A percentile compares a stretch with the other conserved stretches of the same genome.
phyloP scores from a whole-genome alignment of 1,140 invertebrate genomes.

The Atta cephalotes region DNA sequence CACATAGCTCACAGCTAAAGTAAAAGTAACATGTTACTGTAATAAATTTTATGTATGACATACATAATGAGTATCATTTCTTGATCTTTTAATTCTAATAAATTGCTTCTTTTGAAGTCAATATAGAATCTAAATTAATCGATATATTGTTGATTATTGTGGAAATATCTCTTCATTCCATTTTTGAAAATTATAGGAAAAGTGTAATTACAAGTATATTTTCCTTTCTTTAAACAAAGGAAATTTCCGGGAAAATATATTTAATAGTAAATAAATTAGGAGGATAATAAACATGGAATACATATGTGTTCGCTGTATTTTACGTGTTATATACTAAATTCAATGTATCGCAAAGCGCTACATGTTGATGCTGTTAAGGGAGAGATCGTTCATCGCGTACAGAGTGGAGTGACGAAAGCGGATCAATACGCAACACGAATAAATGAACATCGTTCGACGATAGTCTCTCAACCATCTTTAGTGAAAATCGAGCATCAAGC shows the following conservation, averaged over 20 bases:
- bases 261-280: slow-evolving; percentile 16
- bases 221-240: not conserved
- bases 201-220: not conserved
- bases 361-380: slow-evolving; percentile 27
- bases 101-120: not conserved
- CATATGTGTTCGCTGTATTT: not conserved
- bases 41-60: no score
- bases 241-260: slow-evolving; percentile 1
- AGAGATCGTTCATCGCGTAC: slow-evolving; percentile 67
- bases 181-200: not conserved
- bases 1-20: not conserved
- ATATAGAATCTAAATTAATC: not conserved
- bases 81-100: not conserved
- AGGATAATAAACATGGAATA: slow-evolving; percentile 15
- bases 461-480: slow-evolving; percentile 26
- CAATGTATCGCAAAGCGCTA: slow-evolving; percentile 13
- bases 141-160: not conserved
- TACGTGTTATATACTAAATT: not conserved
- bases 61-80: not conserved
- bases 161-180: not conserved
- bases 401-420: slow-evolving; percentile 61
- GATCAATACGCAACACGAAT: slow-evolving; percentile 72
- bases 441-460: slow-evolving; percentile 63
- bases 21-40: no score
- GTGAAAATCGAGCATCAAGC: slow-evolving; percentile 8